Percentiles rank a stretch among this genome's conserved stretches.
Evolutionary conservation across 2,888 invertebrate genomes (phyloP).

Genomic region (Amiota communis): DNA sequence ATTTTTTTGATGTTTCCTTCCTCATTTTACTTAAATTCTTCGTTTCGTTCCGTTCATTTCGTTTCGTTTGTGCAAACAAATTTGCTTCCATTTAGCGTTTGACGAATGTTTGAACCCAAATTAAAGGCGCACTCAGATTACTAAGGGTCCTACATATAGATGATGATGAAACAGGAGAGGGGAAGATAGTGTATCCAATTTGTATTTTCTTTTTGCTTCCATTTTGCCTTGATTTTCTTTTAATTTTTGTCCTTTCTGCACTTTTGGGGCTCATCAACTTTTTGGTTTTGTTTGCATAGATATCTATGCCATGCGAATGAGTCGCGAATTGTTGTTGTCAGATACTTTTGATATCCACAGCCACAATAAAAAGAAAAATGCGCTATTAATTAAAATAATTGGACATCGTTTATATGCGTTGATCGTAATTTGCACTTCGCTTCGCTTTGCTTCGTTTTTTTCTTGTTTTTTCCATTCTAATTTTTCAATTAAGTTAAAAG

Average conservation of each 20-base stretch:
- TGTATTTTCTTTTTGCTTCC: not conserved
- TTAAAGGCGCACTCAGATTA: slow-evolving; percentile 62
- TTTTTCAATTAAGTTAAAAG: slow-evolving; percentile 65
- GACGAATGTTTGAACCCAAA: slow-evolving; percentile 55
- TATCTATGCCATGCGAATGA: slow-evolving; percentile 6
- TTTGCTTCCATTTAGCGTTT: slow-evolving; percentile 62
- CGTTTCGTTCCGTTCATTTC: not conserved
- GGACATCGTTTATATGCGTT: slow-evolving; percentile 37
- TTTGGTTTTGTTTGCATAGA: not conserved
- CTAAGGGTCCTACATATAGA: slow-evolving; percentile 10
- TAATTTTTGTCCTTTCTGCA: not conserved
- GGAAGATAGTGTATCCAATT: not conserved
- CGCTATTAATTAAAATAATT: slow-evolving; percentile 61
- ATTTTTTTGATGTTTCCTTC: not conserved
- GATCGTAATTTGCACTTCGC: too few species aligned
- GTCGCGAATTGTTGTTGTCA: too few species aligned
- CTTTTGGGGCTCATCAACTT: not conserved
- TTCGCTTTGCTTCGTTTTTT: too few species aligned
- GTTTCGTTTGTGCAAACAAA: slow-evolving; percentile 49
- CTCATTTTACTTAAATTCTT: not conserved
- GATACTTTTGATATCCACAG: not conserved
- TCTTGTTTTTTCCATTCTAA: too few species aligned
- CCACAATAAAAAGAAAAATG: slow-evolving; percentile 54
- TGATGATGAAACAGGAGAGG: not conserved
- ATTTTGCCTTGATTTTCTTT: not conserved